Conservation (phyloP, 2,888 invertebrate genomes). For the Lasiommata megera region DNA sequence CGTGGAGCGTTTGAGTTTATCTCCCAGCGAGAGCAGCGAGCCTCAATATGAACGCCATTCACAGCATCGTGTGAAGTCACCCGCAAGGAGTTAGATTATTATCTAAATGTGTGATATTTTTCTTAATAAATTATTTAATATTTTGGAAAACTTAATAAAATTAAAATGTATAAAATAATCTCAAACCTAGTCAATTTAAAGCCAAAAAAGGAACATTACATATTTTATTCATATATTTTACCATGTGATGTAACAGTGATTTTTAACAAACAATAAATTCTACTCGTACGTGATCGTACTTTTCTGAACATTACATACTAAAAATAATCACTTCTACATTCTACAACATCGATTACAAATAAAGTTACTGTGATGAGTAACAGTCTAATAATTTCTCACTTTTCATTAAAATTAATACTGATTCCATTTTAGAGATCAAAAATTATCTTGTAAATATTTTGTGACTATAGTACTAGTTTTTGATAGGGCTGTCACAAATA, state of each 20-base stretch:
- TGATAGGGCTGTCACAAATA: not conserved
- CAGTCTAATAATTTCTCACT: constrained; percentile 23
- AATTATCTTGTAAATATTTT: not conserved
- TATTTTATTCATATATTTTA: not conserved
- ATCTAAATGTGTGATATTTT: too few species aligned
- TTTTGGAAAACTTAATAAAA: not conserved
- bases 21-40: too few species aligned
- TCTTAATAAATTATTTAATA: not conserved
- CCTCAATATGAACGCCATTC: too few species aligned
- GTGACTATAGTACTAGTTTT: constrained; percentile 6
- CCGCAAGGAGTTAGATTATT: too few species aligned
- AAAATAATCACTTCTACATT: not conserved
- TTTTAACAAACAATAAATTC: not conserved
- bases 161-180: not conserved
- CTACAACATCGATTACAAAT: not conserved
- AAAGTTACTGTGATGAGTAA: constrained; percentile 15
- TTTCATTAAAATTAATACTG: constrained; percentile 23
- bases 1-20: too few species aligned
- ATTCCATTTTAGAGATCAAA: constrained; percentile 24
- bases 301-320: not conserved
- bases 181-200: not conserved
- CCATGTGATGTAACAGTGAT: constrained; percentile 4
- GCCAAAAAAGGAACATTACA: not conserved
- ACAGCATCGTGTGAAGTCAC: too few species aligned
- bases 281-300: not conserved